These are phyloP conservation scores for Archips crataeganus DNA, from an alignment of 2,888 invertebrate genomes.

Conservation along the genomic window DNA sequence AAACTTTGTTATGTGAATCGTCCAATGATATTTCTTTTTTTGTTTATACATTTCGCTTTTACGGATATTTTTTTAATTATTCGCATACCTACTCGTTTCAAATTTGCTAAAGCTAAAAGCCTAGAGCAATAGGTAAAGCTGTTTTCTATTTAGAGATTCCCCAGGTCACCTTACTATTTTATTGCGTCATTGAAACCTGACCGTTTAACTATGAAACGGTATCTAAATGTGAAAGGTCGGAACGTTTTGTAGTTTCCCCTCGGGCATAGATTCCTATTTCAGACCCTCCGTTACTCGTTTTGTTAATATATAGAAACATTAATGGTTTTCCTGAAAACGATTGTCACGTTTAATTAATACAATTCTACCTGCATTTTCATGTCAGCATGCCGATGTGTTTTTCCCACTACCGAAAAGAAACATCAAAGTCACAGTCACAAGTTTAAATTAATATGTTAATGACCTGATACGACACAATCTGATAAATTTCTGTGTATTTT, in stretches of 20 bases:
- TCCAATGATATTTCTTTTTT: neutral
- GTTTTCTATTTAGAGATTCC: slow-evolving; percentile 23
- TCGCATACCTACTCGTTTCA: neutral
- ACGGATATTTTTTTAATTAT: neutral
- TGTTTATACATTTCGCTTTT: neutral
- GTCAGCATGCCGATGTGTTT: too few species aligned
- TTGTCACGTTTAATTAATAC: slow-evolving; percentile 3
- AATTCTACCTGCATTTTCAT: neutral
- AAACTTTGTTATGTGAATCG: too few species aligned
- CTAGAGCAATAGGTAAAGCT: neutral
- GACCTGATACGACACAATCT: too few species aligned
- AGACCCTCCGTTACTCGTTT: slow-evolving; percentile 49
- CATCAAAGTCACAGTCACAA: too few species aligned
- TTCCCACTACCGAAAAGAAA: too few species aligned
- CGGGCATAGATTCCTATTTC: slow-evolving; percentile 59
- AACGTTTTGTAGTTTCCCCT: slow-evolving; percentile 57
- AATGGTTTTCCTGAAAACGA: slow-evolving; percentile 10
- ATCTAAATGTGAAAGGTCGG: slow-evolving; percentile 58
- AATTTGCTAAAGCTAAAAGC: neutral
- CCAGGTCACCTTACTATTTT: slow-evolving; percentile 33
- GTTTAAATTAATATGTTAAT: too few species aligned
- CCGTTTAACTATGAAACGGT: slow-evolving; percentile 53
- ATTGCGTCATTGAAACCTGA: slow-evolving; percentile 37
- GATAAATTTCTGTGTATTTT: too few species aligned
- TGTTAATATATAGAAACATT: slow-evolving; percentile 13